Evolutionary conservation across 2,888 invertebrate genomes (phyloP).

Genomic region (Drymonia ruficornis): DNA sequence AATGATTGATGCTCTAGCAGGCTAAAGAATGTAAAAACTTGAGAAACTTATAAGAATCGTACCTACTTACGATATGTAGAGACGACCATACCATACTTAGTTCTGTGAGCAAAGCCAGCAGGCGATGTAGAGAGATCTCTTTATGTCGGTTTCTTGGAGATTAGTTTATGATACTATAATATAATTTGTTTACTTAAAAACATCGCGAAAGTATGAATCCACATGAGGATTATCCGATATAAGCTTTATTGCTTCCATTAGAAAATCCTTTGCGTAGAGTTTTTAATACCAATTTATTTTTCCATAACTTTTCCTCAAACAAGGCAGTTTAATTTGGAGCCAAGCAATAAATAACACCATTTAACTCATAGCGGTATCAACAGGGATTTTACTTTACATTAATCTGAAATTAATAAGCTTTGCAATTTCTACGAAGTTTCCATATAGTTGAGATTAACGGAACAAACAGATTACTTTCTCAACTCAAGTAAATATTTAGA

Average conservation of each 20-base stretch:
- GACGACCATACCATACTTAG: background rate
- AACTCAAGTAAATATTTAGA: background rate
- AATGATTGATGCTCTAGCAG: too few relatives aligned
- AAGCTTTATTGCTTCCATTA: conserved; percentile 4
- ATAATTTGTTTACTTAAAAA: conserved; percentile 3
- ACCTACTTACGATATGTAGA: too few relatives aligned
- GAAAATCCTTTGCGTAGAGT: background rate
- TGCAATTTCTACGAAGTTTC: conserved; percentile 9
- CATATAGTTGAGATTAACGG: conserved; percentile 17
- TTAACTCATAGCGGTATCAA: background rate
- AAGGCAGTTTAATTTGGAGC: conserved; percentile 3
- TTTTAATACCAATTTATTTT: conserved; percentile 2
- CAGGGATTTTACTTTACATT: background rate
- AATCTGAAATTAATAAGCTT: conserved; percentile 4
- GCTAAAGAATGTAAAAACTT: too few relatives aligned
- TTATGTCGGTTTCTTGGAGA: background rate
- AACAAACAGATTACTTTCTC: conserved; percentile 7
- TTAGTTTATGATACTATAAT: background rate
- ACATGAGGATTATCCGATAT: background rate
- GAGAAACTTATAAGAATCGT: too few relatives aligned
- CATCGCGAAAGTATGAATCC: conserved; percentile 2
- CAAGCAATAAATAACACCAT: background rate
- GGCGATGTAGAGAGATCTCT: background rate
- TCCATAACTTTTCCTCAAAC: background rate
- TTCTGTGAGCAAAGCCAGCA: background rate